Percentiles rank a stretch among this genome's conserved stretches.
Evolutionary conservation across 2,797 vertebrate genomes (phyloP).

Genomic region (Muscicapa striata): DNA sequence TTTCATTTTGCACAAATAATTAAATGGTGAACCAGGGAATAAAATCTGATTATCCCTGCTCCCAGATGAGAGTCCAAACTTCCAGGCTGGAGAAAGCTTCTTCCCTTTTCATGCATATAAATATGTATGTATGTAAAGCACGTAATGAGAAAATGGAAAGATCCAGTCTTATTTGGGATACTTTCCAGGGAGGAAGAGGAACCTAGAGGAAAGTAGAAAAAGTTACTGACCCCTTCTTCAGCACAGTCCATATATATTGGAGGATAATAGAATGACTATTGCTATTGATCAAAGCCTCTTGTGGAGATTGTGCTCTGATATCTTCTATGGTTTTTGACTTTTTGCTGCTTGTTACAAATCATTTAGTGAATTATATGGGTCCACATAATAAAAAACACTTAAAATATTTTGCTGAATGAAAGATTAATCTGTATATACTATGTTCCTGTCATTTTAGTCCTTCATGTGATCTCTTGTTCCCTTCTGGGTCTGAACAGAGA

Average conservation of each 20-base stretch:
- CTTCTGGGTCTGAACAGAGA: background rate
- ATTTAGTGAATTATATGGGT: background rate
- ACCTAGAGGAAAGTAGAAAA: background rate
- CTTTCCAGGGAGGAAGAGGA: background rate
- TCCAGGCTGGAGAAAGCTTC: background rate
- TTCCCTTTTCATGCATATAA: background rate
- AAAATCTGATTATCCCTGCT: background rate
- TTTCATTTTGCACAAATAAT: background rate
- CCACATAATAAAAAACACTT: background rate
- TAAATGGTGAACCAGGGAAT: background rate
- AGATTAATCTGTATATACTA: background rate
- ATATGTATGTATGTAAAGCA: background rate
- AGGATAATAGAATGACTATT: too few relatives aligned
- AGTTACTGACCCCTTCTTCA: background rate
- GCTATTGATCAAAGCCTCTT: background rate
- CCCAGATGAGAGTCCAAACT: fast-evolving
- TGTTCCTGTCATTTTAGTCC: background rate
- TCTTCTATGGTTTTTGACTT: background rate
- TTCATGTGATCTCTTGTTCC: background rate
- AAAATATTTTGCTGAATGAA: background rate
- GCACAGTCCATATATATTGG: background rate
- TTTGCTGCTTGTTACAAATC: background rate
- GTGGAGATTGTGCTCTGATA: background rate
- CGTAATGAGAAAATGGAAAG: background rate
- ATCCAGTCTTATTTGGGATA: background rate